Conservation (phyloP, 2,888 invertebrate genomes). For the Phyto melanocephala region DNA sequence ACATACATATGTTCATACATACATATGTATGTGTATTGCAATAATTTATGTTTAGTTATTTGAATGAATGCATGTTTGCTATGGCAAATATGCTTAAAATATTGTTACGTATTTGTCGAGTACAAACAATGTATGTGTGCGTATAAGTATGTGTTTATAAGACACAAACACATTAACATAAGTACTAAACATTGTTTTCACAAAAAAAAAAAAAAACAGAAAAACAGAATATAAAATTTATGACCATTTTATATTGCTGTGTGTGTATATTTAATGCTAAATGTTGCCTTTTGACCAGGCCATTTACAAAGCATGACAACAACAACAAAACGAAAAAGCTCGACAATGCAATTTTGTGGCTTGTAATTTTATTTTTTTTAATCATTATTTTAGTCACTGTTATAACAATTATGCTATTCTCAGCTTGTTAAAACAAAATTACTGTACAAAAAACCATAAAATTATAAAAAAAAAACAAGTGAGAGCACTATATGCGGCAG, state of each 20-base stretch:
- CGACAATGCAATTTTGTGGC: slow-evolving; percentile 62
- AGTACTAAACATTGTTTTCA: slow-evolving; percentile 6
- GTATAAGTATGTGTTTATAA: slow-evolving; percentile 1
- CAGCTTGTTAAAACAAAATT: slow-evolving; percentile 58
- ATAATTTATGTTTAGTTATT: slow-evolving; percentile 9
- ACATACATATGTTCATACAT: too few species aligned
- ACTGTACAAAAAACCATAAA: slow-evolving; percentile 6
- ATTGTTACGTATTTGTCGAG: slow-evolving; percentile 18
- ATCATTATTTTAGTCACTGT: not conserved
- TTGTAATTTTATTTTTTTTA: slow-evolving; percentile 45
- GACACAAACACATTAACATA: not conserved
- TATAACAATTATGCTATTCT: slow-evolving; percentile 45
- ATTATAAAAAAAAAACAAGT: too few species aligned
- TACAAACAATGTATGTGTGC: not conserved
- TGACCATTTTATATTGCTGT: not conserved
- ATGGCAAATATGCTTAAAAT: slow-evolving; percentile 24
- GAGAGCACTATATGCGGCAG: too few species aligned
- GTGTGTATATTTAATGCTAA: not conserved
- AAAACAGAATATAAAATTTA: slow-evolving; percentile 30
- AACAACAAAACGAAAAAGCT: slow-evolving; percentile 31
- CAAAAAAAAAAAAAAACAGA: slow-evolving; percentile 30
- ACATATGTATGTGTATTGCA: too few species aligned
- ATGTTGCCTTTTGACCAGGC: slow-evolving; percentile 51
- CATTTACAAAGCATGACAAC: slow-evolving; percentile 13
- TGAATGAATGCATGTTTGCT: not conserved